Conservation (phyloP, 1,140 invertebrate species). For the Magallana gigas region DNA sequence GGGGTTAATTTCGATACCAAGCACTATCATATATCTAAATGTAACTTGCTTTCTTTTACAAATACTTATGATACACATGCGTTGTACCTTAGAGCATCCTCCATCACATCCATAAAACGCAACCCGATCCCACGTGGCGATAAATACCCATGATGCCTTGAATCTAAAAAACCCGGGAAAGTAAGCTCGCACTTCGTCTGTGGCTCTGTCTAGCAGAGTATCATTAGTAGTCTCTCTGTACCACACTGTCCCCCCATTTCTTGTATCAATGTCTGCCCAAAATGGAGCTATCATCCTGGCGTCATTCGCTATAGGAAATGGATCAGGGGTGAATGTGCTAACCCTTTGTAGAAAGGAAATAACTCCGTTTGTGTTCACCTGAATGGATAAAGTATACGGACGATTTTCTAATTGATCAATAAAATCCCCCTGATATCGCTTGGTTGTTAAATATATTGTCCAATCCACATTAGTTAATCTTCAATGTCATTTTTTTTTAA, state of each 20-base stretch:
- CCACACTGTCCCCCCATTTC: conserved; percentile 62
- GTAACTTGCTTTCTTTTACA: too few species aligned
- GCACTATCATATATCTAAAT: too few species aligned
- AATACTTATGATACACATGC: not conserved
- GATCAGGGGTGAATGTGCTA: conserved; percentile 56
- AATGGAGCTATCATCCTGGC: conserved; percentile 64
- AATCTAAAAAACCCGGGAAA: conserved; percentile 59
- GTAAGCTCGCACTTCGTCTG: conserved; percentile 57
- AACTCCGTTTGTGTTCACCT: conserved; percentile 40
- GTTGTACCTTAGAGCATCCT: not conserved
- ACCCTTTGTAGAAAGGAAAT: not conserved
- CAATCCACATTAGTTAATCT: too few species aligned
- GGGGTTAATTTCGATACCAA: not conserved
- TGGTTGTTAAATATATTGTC: too few species aligned
- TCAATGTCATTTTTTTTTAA: too few species aligned
- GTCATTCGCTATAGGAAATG: conserved; percentile 60
- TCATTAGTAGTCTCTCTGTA: conserved; percentile 58
- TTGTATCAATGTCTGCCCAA: conserved; percentile 68
- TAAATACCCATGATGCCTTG: conserved; percentile 65
- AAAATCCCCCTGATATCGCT: too few species aligned
- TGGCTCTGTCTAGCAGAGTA: conserved; percentile 55
- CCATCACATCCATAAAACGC: conserved; percentile 59
- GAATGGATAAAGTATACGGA: not conserved
- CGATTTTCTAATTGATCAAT: too few species aligned
- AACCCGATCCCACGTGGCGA: conserved; percentile 70